phyloP scores from a whole-genome alignment of 2,888 invertebrate genomes.

The Pharmacophagus antenor region DNA sequence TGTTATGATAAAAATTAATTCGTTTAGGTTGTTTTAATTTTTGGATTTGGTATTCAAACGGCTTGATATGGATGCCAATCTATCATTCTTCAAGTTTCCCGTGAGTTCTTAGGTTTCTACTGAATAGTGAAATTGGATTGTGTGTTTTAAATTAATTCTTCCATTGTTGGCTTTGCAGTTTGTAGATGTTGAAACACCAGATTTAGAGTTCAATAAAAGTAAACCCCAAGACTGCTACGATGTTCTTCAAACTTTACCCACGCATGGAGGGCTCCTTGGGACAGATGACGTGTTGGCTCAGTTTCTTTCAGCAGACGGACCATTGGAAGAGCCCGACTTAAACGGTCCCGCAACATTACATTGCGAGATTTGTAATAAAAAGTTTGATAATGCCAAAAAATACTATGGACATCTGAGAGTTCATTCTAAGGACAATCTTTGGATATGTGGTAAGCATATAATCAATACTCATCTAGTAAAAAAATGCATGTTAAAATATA shows the following conservation, averaged over 20 bases:
- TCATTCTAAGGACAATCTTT: constrained; percentile 70
- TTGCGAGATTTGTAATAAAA: constrained; percentile 71
- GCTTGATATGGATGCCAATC: constrained; percentile 40
- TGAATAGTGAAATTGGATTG: neutral
- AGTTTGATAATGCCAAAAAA: constrained; percentile 72
- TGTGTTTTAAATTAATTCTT: neutral
- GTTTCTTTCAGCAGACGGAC: constrained; percentile 65
- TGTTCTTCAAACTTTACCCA: constrained; percentile 51
- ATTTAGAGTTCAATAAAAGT: constrained; percentile 49
- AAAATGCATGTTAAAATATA: no score
- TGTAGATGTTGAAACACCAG: constrained; percentile 57
- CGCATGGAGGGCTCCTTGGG: constrained; percentile 51
- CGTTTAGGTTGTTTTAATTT: neutral
- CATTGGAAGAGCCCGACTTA: constrained; percentile 67
- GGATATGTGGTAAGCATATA: constrained; percentile 61
- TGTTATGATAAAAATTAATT: neutral
- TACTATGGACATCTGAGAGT: constrained; percentile 73
- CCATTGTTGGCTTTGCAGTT: constrained; percentile 48
- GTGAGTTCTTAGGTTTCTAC: constrained; percentile 40
- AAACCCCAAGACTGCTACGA: constrained; percentile 52
- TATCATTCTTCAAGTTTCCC: constrained; percentile 66
- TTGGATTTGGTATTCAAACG: neutral
- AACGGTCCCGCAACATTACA: constrained; percentile 70
- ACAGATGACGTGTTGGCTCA: constrained; percentile 69
- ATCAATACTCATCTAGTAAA: no score